Conservation (phyloP, 37 sponge, comb jelly and placozoan species). For the Halisarca cf. caerulea region DNA sequence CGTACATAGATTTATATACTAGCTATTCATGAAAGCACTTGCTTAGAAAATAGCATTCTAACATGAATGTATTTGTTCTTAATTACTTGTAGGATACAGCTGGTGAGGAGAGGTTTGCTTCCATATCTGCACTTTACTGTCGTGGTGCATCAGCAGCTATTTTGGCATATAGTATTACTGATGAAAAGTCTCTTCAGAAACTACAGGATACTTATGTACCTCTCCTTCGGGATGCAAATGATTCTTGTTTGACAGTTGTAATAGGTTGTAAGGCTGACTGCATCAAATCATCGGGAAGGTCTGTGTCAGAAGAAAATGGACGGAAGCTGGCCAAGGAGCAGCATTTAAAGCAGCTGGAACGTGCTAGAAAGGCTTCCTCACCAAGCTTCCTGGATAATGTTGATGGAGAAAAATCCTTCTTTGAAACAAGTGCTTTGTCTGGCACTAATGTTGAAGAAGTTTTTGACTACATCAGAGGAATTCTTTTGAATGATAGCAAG, state of each 20-base stretch:
- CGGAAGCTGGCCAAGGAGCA: slow-evolving; percentile 45
- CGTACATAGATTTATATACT: no score
- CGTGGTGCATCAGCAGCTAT: slow-evolving; percentile 86
- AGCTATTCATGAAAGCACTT: no score
- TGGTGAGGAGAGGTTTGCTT: slow-evolving; percentile 88
- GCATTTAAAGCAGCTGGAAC: slow-evolving; percentile 50
- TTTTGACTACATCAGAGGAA: slow-evolving; percentile 68
- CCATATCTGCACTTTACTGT: slow-evolving; percentile 83
- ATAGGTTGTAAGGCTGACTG: slow-evolving; percentile 84
- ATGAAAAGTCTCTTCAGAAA: slow-evolving; percentile 36
- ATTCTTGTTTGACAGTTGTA: slow-evolving; percentile 71
- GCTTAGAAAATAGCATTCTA: no score
- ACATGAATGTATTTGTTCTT: no score
- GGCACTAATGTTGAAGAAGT: slow-evolving; percentile 72
- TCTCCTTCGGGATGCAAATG: slow-evolving; percentile 66
- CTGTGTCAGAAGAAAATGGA: slow-evolving; percentile 46
- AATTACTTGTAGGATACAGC: slow-evolving; percentile 78
- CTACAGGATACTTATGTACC: slow-evolving; percentile 68
- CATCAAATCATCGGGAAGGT: neutral
- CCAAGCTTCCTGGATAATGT: slow-evolving; percentile 43
- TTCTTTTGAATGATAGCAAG: slow-evolving; percentile 12
- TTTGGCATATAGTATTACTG: slow-evolving; percentile 81
- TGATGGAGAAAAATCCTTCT: slow-evolving; percentile 52
- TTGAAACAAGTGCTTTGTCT: slow-evolving; percentile 81
- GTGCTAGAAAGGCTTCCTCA: slow-evolving; percentile 43